These are phyloP conservation scores for Malaclemys terrapin DNA, from an alignment of 2,113 vertebrate genomes.

Conservation along the genomic window DNA sequence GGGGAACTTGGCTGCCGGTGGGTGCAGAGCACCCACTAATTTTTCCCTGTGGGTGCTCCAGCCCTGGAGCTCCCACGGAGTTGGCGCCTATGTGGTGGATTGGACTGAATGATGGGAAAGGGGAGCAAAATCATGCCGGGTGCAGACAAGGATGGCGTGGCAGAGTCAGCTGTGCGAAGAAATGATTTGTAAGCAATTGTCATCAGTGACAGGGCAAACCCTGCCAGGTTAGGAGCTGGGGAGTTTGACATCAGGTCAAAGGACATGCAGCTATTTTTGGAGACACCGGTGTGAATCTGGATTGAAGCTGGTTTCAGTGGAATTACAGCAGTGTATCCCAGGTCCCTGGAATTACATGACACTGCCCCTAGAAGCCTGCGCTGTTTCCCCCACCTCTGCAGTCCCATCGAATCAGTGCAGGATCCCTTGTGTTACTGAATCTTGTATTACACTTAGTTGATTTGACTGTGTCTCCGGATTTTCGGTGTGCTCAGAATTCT, in stretches of 20 bases:
- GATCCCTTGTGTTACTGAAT: not conserved
- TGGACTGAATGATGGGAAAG: not conserved
- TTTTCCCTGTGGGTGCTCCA: no score
- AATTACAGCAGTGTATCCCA: not conserved
- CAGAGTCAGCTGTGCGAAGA: not conserved
- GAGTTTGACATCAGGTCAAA: not conserved
- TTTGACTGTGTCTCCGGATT: not conserved
- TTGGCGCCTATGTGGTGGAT: no score
- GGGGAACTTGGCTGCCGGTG: no score
- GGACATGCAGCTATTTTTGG: not conserved
- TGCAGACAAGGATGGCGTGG: not conserved
- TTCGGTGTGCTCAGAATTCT: not conserved
- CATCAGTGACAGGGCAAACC: not conserved
- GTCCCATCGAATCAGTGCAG: not conserved
- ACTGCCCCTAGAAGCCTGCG: not conserved
- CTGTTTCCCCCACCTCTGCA: not conserved
- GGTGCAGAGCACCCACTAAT: no score
- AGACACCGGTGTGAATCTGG: not conserved
- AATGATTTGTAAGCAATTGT: not conserved
- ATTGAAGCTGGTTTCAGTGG: not conserved
- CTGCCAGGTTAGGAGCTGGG: not conserved
- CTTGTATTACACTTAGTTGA: no score
- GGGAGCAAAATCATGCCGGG: not conserved
- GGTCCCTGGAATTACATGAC: not conserved
- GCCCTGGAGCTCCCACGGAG: no score